Percentiles rank a stretch among this genome's conserved stretches.
phyloP scores from a whole-genome alignment of 2,113 vertebrate genomes.

The Urocynchramus pylzowi region DNA sequence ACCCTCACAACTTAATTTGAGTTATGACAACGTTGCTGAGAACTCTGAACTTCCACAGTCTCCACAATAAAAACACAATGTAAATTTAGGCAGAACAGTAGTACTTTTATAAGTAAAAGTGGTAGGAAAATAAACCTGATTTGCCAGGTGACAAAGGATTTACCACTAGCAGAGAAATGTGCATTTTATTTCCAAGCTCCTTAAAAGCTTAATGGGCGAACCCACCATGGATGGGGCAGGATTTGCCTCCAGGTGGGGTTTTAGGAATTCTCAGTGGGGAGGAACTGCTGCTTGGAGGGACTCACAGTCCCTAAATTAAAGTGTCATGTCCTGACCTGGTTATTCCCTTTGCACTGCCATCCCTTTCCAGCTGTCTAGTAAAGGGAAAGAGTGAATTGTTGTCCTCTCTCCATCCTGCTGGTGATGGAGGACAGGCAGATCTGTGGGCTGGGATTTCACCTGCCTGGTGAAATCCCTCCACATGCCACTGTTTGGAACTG shows the following conservation, averaged over 20 bases:
- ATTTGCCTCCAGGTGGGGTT: not conserved
- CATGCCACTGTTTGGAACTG: accelerated
- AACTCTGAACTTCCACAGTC: not conserved
- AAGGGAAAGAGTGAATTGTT: not conserved
- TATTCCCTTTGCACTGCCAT: not conserved
- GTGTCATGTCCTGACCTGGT: not conserved
- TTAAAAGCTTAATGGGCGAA: not conserved
- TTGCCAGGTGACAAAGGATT: not conserved
- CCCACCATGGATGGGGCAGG: not conserved
- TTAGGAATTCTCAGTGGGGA: not conserved
- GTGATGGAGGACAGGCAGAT: not conserved
- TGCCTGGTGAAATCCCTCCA: not conserved
- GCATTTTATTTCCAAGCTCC: not conserved
- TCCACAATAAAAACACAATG: not conserved
- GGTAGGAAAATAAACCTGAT: not conserved
- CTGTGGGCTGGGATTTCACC: not conserved
- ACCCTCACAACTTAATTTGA: not conserved
- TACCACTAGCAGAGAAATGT: not conserved
- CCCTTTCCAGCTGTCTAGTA: not conserved
- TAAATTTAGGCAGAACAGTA: not conserved
- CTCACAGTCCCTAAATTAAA: not conserved
- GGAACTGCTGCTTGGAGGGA: not conserved
- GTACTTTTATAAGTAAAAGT: not conserved
- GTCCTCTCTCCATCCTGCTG: not conserved
- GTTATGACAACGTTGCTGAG: not conserved